Base-by-base conservation (phyloP, 2,113 vertebrate genomes). In the Mastomys natalensis region DNA sequence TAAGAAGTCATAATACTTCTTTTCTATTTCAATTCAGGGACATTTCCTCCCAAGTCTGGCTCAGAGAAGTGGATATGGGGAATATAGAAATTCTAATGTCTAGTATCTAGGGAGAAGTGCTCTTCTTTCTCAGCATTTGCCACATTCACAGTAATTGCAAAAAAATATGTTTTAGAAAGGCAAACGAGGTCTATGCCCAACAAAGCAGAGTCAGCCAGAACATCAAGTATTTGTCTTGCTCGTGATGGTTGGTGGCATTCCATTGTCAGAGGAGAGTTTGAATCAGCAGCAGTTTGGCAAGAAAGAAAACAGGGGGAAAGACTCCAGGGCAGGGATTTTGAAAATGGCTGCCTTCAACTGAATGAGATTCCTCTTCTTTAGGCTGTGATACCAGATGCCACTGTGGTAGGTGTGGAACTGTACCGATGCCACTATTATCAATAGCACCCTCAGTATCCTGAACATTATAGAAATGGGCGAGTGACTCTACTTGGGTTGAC, bases 1-100 rank as follows among this genome's bases (percentile, higher is more conserved):
- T 96, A 72, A 95, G 74, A 95, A 96, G 51, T 92, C 84, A 89
- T 64, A 89, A 82, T 53, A 34, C 48, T 90, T 43, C 60, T 45
- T 95, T 96, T 29, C 77, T 86, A n/a, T 94, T 95, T 95, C 74
- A 89, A 12, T 16, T 24, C 7, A 48, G 80, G 84, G 21, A 72
- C 31, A 78, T 86, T 90, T 91, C 82, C 82, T 91, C 55, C 77
- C 60, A 94, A 94, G 62, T 76, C 34, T 92, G 45, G 40, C 68
- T 91, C 60, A 78, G 90, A 92, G 89, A 87, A 88, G 40, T 64
- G 45, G 90, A 91, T 82, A 43, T n/a, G 55, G 58, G 48, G 87
- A 82, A 43, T 74, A 77, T 4, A 94, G 62, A 72, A 84, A 91
- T 34, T 40, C 29, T 72, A 96, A 45, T 81, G 80, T 22, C 21